These are phyloP conservation scores for Microcebus murinus DNA, from an alignment of 2,113 vertebrate genomes.

Conservation along the genomic window DNA sequence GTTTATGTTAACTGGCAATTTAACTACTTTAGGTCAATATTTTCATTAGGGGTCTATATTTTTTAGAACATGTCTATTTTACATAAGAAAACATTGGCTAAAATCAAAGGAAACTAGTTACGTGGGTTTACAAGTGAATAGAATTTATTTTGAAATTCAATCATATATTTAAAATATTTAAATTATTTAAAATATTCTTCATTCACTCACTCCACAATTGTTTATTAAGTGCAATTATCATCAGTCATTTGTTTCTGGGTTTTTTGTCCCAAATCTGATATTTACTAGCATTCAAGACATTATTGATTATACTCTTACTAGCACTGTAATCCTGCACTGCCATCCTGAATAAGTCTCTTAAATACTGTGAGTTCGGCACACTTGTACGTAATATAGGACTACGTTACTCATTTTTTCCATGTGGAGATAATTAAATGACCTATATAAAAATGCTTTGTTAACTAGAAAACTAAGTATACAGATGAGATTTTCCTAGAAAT, in stretches of 20 bases:
- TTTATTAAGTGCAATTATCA: not conserved
- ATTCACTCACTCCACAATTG: not conserved
- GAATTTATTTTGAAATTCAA: not conserved
- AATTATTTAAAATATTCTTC: constrained; percentile 38
- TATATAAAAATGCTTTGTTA: not conserved
- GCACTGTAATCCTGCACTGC: not conserved
- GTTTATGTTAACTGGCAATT: not conserved
- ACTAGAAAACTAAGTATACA: not conserved
- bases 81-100: not conserved
- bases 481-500: not conserved
- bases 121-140: not conserved
- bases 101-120: not conserved
- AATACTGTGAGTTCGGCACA: not conserved
- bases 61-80: not conserved
- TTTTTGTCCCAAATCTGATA: not conserved
- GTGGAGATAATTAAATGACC: not conserved
- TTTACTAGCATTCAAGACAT: not conserved
- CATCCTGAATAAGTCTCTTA: not conserved
- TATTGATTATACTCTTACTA: not conserved
- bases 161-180: constrained; percentile 23
- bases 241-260: not conserved
- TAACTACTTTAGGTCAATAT: not conserved
- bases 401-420: not conserved
- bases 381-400: not conserved
- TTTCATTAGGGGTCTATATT: not conserved